A percentile compares a stretch with the other conserved stretches of the same genome.
Conservation (phyloP, 1,140 invertebrate genomes). For the Tyrophagus putrescentiae region DNA sequence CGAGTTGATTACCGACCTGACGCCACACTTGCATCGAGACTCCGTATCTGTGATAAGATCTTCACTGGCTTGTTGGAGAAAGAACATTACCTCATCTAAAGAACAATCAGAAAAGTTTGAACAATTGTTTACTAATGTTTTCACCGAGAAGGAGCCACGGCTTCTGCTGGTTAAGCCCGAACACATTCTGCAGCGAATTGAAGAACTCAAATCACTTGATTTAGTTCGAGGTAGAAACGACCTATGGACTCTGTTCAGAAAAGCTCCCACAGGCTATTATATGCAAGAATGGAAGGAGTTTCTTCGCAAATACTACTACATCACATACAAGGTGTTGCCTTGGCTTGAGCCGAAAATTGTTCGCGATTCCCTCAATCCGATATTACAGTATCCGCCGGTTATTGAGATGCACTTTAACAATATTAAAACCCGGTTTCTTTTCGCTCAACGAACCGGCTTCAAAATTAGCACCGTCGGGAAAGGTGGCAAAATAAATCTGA, state of each 20-base stretch:
- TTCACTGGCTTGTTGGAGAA: not conserved
- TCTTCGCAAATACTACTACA: slow-evolving; percentile 22
- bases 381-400: not conserved
- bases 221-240: slow-evolving; percentile 16
- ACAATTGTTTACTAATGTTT: not conserved
- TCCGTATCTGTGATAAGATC: not conserved
- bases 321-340: slow-evolving; percentile 16
- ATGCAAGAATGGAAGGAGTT: slow-evolving; percentile 24
- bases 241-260: slow-evolving; percentile 15
- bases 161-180: not conserved
- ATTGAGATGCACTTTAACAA: slow-evolving; percentile 6
- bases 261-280: slow-evolving; percentile 18
- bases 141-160: not conserved
- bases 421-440: slow-evolving; percentile 18
- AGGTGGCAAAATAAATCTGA: slow-evolving; percentile 2
- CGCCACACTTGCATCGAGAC: not conserved
- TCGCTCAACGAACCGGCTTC: slow-evolving; percentile 15
- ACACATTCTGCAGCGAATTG: not conserved
- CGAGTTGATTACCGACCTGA: not conserved
- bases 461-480: not conserved
- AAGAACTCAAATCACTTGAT: slow-evolving; percentile 3
- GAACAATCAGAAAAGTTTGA: not conserved
- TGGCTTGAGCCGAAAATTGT: slow-evolving; percentile 21
- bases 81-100: not conserved
- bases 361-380: not conserved